A percentile compares a stretch with the other conserved stretches of the same genome.
phyloP scores from a whole-genome alignment of 35 echinoderm and acorn worm species.

The Apostichopus parvimensis region DNA sequence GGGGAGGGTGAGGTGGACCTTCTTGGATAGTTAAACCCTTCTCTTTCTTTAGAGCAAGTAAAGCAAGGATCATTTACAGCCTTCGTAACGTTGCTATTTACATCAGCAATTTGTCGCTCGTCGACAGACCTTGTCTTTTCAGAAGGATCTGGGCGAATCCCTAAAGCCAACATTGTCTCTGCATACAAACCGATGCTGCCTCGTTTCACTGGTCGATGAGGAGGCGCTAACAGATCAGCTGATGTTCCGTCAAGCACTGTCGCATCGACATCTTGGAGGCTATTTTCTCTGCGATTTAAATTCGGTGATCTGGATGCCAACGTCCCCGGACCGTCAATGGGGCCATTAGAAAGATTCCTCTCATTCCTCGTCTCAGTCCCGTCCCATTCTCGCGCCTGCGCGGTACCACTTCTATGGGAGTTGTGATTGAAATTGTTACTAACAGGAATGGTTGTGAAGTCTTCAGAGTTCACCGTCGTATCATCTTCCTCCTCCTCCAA shows the following conservation, averaged over 20 bases:
- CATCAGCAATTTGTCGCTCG: background rate
- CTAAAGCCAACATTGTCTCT: constrained; percentile 46
- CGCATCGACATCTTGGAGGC: background rate
- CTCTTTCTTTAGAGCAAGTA: background rate
- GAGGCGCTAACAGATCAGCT: background rate
- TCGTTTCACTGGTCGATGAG: constrained; percentile 28
- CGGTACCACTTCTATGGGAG: background rate
- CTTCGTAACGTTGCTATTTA: constrained; percentile 8
- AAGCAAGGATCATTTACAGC: background rate
- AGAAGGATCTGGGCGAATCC: background rate
- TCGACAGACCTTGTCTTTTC: background rate
- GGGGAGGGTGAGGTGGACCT: background rate
- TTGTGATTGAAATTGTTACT: background rate
- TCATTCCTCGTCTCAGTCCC: background rate
- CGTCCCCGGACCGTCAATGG: background rate
- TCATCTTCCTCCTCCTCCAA: constrained; percentile 40
- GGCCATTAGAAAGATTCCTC: background rate
- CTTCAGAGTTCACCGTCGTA: background rate
- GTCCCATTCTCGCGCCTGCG: background rate
- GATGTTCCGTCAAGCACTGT: background rate
- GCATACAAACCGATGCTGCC: constrained; percentile 44
- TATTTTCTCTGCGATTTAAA: background rate
- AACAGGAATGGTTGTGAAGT: background rate
- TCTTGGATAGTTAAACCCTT: background rate
- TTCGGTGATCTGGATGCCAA: background rate